A percentile compares a stretch with the other conserved stretches of the same genome.
Evolutionary conservation across 2,888 invertebrate species (phyloP).

Genomic region (Tachina grossa): DNA sequence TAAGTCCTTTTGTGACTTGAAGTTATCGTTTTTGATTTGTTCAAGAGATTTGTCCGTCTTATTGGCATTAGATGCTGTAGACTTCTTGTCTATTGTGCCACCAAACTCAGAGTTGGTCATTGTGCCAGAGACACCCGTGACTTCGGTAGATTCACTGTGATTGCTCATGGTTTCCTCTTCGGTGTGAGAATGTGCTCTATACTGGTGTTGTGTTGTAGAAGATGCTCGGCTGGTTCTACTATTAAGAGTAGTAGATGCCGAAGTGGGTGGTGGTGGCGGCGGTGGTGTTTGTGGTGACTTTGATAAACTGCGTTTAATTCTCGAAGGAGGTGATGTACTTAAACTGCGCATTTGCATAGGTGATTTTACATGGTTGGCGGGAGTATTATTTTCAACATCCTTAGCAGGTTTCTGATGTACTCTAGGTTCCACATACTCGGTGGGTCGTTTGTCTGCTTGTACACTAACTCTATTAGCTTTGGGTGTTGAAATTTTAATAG

Average conservation of each 20-base stretch:
- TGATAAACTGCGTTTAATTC: slow-evolving; percentile 35
- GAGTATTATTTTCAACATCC: slow-evolving; percentile 1
- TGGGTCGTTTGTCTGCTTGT: slow-evolving; percentile 56
- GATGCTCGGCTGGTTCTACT: slow-evolving; percentile 71
- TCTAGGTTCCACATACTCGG: slow-evolving; percentile 68
- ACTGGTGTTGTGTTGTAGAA: slow-evolving; percentile 50
- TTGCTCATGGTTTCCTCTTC: slow-evolving; percentile 81
- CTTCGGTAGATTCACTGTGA: slow-evolving; percentile 82
- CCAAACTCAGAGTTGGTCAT: slow-evolving; percentile 77
- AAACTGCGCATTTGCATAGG: slow-evolving; percentile 36
- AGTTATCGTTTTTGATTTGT: background rate
- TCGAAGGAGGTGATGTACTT: slow-evolving; percentile 33
- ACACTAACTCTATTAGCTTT: slow-evolving; percentile 58
- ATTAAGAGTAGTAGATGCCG: slow-evolving; percentile 72
- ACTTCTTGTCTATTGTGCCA: slow-evolving; percentile 76
- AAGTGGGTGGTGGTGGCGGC: slow-evolving; percentile 71
- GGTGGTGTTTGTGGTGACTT: slow-evolving; percentile 67
- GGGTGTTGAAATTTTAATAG: slow-evolving; percentile 77
- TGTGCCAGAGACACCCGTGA: slow-evolving; percentile 81
- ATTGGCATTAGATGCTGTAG: slow-evolving; percentile 20
- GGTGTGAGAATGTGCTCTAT: slow-evolving; percentile 64
- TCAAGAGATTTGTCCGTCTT: slow-evolving; percentile 8
- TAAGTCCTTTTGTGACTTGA: background rate
- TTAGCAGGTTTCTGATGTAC: slow-evolving; percentile 45
- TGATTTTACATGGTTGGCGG: slow-evolving; percentile 32